phyloP scores from a whole-genome alignment of 2,888 invertebrate species.

The Graphium colonna region DNA sequence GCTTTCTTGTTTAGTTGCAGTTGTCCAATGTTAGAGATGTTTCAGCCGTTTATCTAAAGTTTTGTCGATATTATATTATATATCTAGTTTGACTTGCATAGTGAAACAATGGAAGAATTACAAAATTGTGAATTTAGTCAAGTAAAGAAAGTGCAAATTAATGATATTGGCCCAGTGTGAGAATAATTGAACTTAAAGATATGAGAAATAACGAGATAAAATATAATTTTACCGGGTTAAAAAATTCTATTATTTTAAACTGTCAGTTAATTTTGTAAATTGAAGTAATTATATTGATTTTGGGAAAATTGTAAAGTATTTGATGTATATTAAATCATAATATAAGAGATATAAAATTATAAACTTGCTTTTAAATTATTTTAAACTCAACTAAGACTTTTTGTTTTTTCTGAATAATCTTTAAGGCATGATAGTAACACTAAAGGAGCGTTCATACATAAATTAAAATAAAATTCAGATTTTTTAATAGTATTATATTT shows the following conservation, averaged over 20 bases:
- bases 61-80: too few species aligned
- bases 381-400: background rate
- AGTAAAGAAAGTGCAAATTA: constrained; percentile 8
- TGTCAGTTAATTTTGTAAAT: background rate
- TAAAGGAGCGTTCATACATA: background rate
- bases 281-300: background rate
- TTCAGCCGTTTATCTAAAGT: too few species aligned
- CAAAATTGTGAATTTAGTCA: constrained; percentile 6
- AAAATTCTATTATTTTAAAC: background rate
- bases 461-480: constrained; percentile 11
- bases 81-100: too few species aligned
- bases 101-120: background rate
- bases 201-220: too few species aligned
- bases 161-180: constrained; percentile 1
- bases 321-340: too few species aligned
- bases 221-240: background rate
- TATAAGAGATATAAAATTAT: background rate
- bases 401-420: background rate
- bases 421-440: background rate
- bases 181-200: background rate
- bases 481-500: constrained; percentile 32
- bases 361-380: background rate
- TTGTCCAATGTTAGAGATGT: too few species aligned
- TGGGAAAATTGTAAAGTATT: too few species aligned
- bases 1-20: too few species aligned